A percentile compares a stretch with the other conserved stretches of the same genome.
Evolutionary conservation across 2,113 vertebrate species (phyloP).

Genomic region (Chaetura pelagica): DNA sequence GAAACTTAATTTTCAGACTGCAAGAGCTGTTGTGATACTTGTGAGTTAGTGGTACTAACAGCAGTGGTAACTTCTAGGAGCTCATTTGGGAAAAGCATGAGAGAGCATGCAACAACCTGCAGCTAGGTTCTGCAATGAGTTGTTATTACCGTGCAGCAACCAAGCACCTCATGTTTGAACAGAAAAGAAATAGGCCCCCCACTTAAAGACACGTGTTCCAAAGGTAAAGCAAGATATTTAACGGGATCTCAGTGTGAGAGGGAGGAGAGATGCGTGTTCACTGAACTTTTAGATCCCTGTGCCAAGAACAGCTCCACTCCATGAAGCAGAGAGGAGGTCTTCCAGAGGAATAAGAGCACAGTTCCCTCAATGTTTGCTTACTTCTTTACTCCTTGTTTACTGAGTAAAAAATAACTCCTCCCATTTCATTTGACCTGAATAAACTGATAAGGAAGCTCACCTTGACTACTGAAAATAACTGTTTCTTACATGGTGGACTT

Average conservation of each 20-base stretch:
- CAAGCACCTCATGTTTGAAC: not conserved
- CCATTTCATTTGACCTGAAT: not conserved
- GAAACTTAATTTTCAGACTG: not conserved
- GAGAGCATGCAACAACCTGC: accelerated
- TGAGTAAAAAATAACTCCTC: not conserved
- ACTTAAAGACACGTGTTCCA: not conserved
- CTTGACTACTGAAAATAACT: not conserved
- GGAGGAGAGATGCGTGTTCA: not conserved
- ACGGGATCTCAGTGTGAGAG: not conserved
- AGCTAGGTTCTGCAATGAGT: not conserved
- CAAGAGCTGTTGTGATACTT: not conserved
- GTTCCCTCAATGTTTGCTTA: not conserved
- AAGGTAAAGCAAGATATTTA: not conserved
- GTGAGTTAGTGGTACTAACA: not conserved
- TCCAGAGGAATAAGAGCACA: not conserved
- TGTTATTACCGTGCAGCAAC: not conserved
- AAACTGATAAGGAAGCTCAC: not conserved
- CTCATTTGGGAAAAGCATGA: not conserved
- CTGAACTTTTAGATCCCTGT: not conserved
- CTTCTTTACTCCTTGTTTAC: not conserved
- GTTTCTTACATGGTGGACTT: not conserved
- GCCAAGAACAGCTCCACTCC: not conserved
- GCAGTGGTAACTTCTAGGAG: not conserved
- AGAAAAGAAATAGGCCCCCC: not conserved
- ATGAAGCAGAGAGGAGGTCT: not conserved